Conservation (phyloP, 2,797 vertebrate species). For the Crypturellus tataupa region DNA sequence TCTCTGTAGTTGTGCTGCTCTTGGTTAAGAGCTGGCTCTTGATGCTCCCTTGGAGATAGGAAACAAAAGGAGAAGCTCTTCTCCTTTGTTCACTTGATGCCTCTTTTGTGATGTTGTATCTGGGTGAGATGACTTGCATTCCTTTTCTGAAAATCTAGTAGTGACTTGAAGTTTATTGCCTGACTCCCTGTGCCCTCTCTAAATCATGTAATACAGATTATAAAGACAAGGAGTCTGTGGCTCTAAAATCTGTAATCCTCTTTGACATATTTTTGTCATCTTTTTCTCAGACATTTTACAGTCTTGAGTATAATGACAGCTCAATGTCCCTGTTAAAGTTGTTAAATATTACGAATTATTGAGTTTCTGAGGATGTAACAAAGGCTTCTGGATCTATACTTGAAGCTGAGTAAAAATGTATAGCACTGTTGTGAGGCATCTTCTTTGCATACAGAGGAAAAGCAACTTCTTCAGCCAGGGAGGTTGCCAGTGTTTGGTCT, state of each 20-base stretch:
- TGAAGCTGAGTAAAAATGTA: not conserved
- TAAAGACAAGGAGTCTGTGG: not conserved
- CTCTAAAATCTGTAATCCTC: not conserved
- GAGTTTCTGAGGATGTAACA: not conserved
- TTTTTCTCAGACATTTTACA: not conserved
- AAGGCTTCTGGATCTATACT: not conserved
- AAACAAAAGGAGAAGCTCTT: not conserved
- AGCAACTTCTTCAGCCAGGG: not conserved
- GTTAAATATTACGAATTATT: not conserved
- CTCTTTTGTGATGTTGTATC: not conserved
- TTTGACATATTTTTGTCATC: not conserved
- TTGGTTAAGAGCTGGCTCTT: not conserved
- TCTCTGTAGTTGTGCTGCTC: not conserved
- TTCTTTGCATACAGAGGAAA: not conserved
- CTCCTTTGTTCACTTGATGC: not conserved
- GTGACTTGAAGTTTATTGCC: not conserved
- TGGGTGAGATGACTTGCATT: not conserved
- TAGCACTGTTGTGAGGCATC: not conserved
- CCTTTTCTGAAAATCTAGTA: not conserved
- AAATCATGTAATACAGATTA: not conserved
- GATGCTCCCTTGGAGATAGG: not conserved
- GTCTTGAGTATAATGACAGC: accelerated
- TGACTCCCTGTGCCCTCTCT: not conserved
- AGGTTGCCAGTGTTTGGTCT: not conserved
- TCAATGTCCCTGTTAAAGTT: not conserved